Evolutionary conservation across 1,140 invertebrate species (phyloP).

Genomic region (Apis mellifera): Amel_HAv3.1 CM009940.2:12173001-12173500

Average conservation of each 20-base stretch:
- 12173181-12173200: too few species aligned
- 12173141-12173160: too few species aligned
- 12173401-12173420: background rate
- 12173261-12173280: too few species aligned
- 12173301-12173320: too few species aligned
- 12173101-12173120: background rate
- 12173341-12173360: too few species aligned
- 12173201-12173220: background rate
- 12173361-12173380: too few species aligned
- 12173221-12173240: too few species aligned
- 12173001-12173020: constrained; percentile 34
- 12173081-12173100: background rate
- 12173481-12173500: constrained; percentile 6
- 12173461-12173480: constrained; percentile 78
- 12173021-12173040: constrained; percentile 37
- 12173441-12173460: constrained; percentile 79
- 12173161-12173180: too few species aligned
- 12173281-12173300: background rate
- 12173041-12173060: constrained; percentile 44
- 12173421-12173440: constrained; percentile 60
- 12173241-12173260: too few species aligned
- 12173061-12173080: constrained; percentile 47
- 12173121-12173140: too few species aligned
- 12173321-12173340: too few species aligned
- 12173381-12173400: background rate